Evolutionary conservation across 2,888 invertebrate genomes (phyloP).

Genomic region (Eucera pruinosa): DNA sequence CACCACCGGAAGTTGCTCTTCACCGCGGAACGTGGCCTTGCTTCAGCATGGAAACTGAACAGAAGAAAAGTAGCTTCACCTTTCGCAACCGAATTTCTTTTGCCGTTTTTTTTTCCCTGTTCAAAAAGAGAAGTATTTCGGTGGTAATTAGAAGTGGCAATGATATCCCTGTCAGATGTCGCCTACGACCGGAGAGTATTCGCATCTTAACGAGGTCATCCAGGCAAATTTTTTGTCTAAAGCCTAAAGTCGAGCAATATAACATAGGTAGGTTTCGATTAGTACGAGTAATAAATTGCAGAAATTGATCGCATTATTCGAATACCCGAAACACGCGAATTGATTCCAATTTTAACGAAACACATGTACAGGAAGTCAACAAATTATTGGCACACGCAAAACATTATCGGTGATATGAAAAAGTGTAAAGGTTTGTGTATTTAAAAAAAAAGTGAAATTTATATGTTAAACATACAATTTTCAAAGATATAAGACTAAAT

Average conservation of each 20-base stretch:
- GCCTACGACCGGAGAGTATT: neutral
- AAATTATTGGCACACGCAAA: no score
- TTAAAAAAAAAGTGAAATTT: no score
- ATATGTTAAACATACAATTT: no score
- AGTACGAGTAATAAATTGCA: no score
- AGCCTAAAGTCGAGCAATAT: neutral
- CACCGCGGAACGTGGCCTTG: slow-evolving; percentile 8
- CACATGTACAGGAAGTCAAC: no score
- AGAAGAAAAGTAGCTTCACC: neutral
- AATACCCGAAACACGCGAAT: no score
- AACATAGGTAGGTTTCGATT: no score
- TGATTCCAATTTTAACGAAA: no score
- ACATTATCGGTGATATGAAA: no score
- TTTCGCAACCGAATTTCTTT: slow-evolving; percentile 3
- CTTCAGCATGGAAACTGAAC: slow-evolving; percentile 12
- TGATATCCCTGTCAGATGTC: neutral
- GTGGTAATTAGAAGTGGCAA: slow-evolving; percentile 7
- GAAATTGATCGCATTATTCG: no score
- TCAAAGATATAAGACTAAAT: no score
- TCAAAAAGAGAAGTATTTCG: neutral
- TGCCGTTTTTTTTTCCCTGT: neutral
- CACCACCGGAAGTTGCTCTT: slow-evolving; percentile 8
- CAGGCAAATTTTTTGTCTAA: neutral
- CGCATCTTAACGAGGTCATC: neutral
- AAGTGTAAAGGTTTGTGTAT: no score